phyloP scores from a whole-genome alignment of 2,797 vertebrate genomes.

The Sylvilagus floridanus region DNA sequence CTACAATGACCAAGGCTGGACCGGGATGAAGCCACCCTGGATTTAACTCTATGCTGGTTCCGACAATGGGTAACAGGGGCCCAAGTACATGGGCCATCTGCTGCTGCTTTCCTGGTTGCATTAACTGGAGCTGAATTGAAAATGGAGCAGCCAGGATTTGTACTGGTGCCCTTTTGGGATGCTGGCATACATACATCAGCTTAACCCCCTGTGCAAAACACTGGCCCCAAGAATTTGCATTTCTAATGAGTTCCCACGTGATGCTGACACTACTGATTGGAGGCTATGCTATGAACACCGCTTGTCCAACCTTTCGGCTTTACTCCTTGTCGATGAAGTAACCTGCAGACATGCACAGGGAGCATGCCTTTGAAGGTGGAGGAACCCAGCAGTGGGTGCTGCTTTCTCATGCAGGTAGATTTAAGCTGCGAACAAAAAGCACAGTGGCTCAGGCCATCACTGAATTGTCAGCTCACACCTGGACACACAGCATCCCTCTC shows the following conservation, averaged over 20 bases:
- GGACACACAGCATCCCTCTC: background rate
- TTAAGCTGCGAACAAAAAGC: background rate
- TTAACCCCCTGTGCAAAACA: too few relatives aligned
- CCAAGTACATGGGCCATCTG: too few relatives aligned
- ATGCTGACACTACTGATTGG: background rate
- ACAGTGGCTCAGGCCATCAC: background rate
- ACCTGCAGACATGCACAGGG: background rate
- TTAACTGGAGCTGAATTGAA: too few relatives aligned
- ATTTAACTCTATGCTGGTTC: too few relatives aligned
- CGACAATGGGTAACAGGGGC: too few relatives aligned
- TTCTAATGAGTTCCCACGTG: background rate
- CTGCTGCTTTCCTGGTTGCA: too few relatives aligned
- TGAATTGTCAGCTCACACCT: background rate
- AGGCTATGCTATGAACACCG: background rate
- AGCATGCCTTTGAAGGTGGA: background rate
- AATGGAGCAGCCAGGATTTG: too few relatives aligned
- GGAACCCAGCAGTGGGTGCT: background rate
- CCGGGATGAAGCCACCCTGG: too few relatives aligned
- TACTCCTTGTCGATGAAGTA: background rate
- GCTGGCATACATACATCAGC: too few relatives aligned
- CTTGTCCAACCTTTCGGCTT: background rate
- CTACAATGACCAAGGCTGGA: too few relatives aligned
- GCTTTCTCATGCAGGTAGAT: background rate
- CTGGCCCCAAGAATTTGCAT: background rate
- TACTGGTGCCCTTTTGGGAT: too few relatives aligned